Evolutionary conservation across 1,140 invertebrate genomes (phyloP).

Genomic region (Akabosia matsudoensis): DNA sequence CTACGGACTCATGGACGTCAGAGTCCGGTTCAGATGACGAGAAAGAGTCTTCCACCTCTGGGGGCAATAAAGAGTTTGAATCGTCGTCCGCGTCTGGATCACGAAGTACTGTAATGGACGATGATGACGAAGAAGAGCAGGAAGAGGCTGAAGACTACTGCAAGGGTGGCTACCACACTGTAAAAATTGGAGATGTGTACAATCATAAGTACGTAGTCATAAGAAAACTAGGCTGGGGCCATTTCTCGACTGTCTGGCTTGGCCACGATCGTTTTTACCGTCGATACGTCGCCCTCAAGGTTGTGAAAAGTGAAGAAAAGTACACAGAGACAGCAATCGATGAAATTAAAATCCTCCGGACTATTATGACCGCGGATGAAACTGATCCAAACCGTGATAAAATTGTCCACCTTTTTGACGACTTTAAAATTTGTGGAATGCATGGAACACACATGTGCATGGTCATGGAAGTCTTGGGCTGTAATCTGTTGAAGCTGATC

Average conservation of each 20-base stretch:
- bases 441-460: slow-evolving; percentile 96
- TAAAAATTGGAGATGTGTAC: slow-evolving; percentile 94
- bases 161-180: slow-evolving; percentile 95
- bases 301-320: slow-evolving; percentile 95
- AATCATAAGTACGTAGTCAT: slow-evolving; percentile 90
- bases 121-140: slow-evolving; percentile 83
- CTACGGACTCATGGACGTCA: background rate
- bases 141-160: slow-evolving; percentile 91
- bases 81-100: background rate
- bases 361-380: slow-evolving; percentile 80
- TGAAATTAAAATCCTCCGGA: slow-evolving; percentile 88
- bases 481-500: slow-evolving; percentile 96
- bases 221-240: slow-evolving; percentile 95
- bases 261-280: slow-evolving; percentile 86
- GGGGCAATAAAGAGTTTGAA: background rate
- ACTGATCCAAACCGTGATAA: slow-evolving; percentile 85
- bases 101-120: slow-evolving; percentile 55
- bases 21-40: too few species aligned
- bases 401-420: slow-evolving; percentile 94
- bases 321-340: slow-evolving; percentile 98
- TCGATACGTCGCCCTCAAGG: slow-evolving; percentile 94
- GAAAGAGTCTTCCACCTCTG: too few species aligned
- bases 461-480: slow-evolving; percentile 95
- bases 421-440: slow-evolving; percentile 95
- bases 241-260: slow-evolving; percentile 97